Base-by-base conservation (phyloP, 1,140 invertebrate species). In the Platorchestia sp. region DNA sequence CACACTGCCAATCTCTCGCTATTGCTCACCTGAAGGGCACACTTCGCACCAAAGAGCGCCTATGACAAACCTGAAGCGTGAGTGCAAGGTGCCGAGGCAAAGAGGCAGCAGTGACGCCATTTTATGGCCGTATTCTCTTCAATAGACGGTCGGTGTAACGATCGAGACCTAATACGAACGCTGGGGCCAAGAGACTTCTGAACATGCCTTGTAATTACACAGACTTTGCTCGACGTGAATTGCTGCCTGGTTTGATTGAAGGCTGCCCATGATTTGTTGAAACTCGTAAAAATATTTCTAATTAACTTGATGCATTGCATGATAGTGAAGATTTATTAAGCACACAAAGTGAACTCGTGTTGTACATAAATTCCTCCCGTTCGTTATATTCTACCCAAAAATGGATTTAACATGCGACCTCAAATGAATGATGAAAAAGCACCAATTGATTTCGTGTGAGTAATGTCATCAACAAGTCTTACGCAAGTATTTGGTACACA, bases 241-340 rank as follows among this genome's bases (percentile, higher is more conserved):
- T 19, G 59, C 27, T 75, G 59, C 59, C 59, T 75, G 14, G 59
- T 75, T 75, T 75, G 59, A 75, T 75, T 14, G 36, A 75, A 75
- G 59, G 59, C 59, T 75, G 36, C 59, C 59, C 59, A 75, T 75
- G 59, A 75, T 75, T 75, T 75, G 59, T 75, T 75, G 59, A 75
- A 75, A 75, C 59, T 75, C 59, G 59, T 75, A 75, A 75, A 75
- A 75, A 75, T 75, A 75, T 75, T 75, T 75, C 59, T 75, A 75
- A 75, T 75, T 75, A 75, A 36, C 14, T 75, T 75, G 59, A 75
- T 75, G 59, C 7, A 75, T 75, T 75, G 27, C 59, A 22, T 36
- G 14, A 75, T 36, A 27, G 59, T 75, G 27, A 75, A 75, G 59
- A 75, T 75, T 75, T 75, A 75, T 75, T 75, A 75, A 75, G 36